Base-by-base conservation (phyloP, 2,113 vertebrate genomes). In the Prinia subflava region DNA sequence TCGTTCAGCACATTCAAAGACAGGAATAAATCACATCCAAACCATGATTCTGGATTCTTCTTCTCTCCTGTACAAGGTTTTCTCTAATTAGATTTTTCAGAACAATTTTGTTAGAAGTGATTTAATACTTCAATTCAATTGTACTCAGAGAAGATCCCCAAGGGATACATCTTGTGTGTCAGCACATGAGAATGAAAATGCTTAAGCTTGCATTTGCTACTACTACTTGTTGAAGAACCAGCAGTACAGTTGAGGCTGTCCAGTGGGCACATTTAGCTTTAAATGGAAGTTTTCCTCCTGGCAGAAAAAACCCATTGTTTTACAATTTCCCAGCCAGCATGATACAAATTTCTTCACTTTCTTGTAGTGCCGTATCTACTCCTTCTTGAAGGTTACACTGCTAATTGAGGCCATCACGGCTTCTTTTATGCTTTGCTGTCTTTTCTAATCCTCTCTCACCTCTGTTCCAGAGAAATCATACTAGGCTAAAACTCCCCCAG, bases 401-500 rank as follows among this genome's bases (percentile, higher is more conserved):
- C 46, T 95, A 96, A 96, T 70, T 96, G 87, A 96, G 86, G 88
- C 91, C 81, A 78, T 35, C 49, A 25, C 15, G 2, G 59, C 46
- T 95, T 95, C 74, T 83, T 95, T 88, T 87, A 93, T 56, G 74
- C 73, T 68, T 13, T 71, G 65, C 53, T 93, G 53, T 68, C 84
- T 62, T 77, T 67, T 80, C 74, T 91, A 80, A 94, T 84, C 44
- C 70, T 37, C 39, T 89, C 68, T 76, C 74, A 79, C 74, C 76
- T 89, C 84, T 86, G 70, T 70, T 95, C 19, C 41, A 86, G 44
- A 89, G 60, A 89, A 94, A 95, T 39, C 21, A 37, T 21, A 85
- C 44, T 4, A 28, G 52, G 71, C 64, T 92, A 87, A 91, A 89
- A 78, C 79, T 85, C 68, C 56, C 64, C 52, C 1, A 0, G 35